Percentiles rank a stretch among this genome's conserved stretches.
Conservation (phyloP, 2,113 vertebrate genomes). For the Peromyscus leucopus region DNA sequence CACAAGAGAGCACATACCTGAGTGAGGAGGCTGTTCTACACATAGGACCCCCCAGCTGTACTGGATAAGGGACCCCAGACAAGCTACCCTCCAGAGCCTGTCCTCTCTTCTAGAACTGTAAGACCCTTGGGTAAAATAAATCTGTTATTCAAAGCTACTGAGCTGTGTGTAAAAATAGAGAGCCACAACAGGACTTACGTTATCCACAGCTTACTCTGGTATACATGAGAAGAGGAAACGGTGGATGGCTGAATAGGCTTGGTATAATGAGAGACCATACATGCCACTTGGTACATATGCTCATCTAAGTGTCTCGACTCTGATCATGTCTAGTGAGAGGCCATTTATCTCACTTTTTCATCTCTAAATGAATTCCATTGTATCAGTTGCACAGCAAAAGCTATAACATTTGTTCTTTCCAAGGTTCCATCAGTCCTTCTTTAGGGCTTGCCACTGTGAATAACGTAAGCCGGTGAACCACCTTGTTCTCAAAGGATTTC, state of each 20-base stretch:
- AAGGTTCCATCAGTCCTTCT: neutral
- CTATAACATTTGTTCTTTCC: neutral
- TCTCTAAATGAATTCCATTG: neutral
- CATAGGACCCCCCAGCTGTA: neutral
- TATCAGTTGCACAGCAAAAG: neutral
- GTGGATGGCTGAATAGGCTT: neutral
- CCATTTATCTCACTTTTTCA: neutral
- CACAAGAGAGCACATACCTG: no score
- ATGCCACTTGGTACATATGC: neutral
- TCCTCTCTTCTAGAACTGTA: neutral
- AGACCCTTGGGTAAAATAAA: neutral
- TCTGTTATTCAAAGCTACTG: neutral
- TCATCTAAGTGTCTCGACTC: neutral
- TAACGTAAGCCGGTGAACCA: no score
- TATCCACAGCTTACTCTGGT: neutral
- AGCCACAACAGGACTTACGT: neutral
- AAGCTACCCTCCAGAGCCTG: neutral
- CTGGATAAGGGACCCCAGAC: neutral
- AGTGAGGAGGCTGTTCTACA: neutral
- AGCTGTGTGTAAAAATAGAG: neutral
- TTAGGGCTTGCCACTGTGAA: neutral
- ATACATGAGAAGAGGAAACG: neutral
- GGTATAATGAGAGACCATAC: neutral
- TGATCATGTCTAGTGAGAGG: neutral
- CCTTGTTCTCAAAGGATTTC: constrained; percentile 7